phyloP scores from a whole-genome alignment of 2,888 invertebrate genomes.

The Deilephila elpenor region DNA sequence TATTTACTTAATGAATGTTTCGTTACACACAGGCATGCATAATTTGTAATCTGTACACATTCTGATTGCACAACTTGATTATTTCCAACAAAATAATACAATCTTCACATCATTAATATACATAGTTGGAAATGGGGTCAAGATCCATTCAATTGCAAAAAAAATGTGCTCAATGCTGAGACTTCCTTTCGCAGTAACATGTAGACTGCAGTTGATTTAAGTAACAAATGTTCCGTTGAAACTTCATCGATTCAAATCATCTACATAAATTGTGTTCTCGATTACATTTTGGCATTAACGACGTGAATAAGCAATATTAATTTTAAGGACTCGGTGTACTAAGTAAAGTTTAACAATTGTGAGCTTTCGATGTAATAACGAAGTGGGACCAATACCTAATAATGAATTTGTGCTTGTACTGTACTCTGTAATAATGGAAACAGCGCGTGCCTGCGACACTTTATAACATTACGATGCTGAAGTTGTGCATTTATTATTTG shows the following conservation, averaged over 20 bases:
- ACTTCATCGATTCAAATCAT: background rate
- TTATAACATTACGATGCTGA: conserved; percentile 79
- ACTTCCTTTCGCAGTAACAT: conserved; percentile 38
- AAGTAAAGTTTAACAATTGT: conserved; percentile 14
- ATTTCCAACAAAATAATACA: conserved; percentile 42
- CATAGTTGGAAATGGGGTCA: conserved; percentile 22
- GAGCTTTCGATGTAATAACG: conserved; percentile 52
- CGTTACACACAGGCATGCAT: conserved; percentile 56
- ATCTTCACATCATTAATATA: conserved; percentile 27
- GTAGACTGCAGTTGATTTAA: conserved; percentile 67
- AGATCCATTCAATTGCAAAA: conserved; percentile 19
- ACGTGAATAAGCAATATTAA: conserved; percentile 24
- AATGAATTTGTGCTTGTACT: conserved; percentile 59
- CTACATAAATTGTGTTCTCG: conserved; percentile 1
- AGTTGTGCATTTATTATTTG: conserved; percentile 85
- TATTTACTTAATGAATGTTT: conserved; percentile 53
- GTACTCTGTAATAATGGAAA: conserved; percentile 55
- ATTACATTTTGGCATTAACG: conserved; percentile 17
- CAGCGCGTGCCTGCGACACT: conserved; percentile 65
- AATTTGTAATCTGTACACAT: conserved; percentile 72
- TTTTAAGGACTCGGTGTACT: conserved; percentile 17
- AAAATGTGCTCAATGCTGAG: conserved; percentile 8
- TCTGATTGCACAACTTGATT: conserved; percentile 73
- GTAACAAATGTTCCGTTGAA: conserved; percentile 26
- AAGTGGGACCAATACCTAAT: conserved; percentile 73